Evolutionary conservation across 1,140 invertebrate species (phyloP), one percentile per base, ranked within the genome.

Genomic region (Acyrthosiphon pisum): DNA sequence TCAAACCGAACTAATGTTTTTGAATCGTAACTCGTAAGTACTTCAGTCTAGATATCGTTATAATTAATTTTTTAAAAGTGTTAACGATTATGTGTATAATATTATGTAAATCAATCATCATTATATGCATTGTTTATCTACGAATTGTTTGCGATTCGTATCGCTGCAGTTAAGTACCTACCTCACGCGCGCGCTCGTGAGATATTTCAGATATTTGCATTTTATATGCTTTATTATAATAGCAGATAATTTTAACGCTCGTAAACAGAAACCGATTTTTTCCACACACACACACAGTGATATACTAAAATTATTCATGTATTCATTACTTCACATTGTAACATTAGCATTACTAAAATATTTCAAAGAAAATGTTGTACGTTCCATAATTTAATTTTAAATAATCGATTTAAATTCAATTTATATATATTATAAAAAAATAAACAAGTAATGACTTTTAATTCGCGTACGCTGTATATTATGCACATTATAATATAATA

Each of bases 241-340:
- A 88, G 26, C 37, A 53, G 41, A 41, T 53, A 56, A 89, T 89
- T 89, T 89, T 56, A 56, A 56, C 9, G 50, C 22, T 89, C 50
- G 50, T 89, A 56, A 89, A 89, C 88, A 89, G 48, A 89, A 48
- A 48, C 14, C 6, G 86, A 48, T 87, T 89, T 37, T 56, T 48
- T 26, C 46, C 84, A 30, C 44, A 46, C 9, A 8, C 20, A 46
- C 48, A 88, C 48, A 88, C 18, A 53, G 50, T 53, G 8, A 53
- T 89, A 89, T 56, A 35, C n/a, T 56, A 89, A 89, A 89, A 56
- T 89, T 89, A 89, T 89, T 89, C 88, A 89, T 56, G 35, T 89
- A 89, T 89, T 89, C 88, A 53, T 89, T 76, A 76, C n/a, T 30
- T 76, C n/a, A 76, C n/a, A 76, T 56, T 89, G 88, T 41, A 89